Base-by-base conservation (phyloP, 2,113 vertebrate genomes). In the Eonycteris spelaea region DNA sequence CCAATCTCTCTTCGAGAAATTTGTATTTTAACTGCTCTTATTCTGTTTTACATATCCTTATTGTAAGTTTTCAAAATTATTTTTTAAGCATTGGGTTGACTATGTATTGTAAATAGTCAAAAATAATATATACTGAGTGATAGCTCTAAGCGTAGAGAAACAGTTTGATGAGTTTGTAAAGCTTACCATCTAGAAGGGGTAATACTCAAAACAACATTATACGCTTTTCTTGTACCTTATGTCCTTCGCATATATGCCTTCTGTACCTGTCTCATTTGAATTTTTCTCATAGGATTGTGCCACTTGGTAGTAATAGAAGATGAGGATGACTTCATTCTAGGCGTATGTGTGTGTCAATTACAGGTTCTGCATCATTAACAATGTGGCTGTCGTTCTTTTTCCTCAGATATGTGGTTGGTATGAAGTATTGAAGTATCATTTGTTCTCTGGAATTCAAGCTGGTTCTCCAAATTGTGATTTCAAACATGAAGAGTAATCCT, bases 271-370 rank as follows among this genome's bases (percentile, higher is more conserved):
- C 71, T 91, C 30, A 55, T 85, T 93, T 77, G 86, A 45, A 83
- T 24, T 30, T 97, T 90, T 71, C 95, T 94, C 63, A 21, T 95
- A 38, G 90, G 77, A 88, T 88, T 18, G 26, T 77, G 22, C 3
- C 88, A 94, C 24, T 73, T 96, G 91, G 35, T 82, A 77, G n/a
- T 59, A 79, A 96, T 40, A 86, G 74, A 96, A 70, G 82, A 89
- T n/a, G 26, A n/a, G 48, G 97, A 26, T 55, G 16, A 59, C 28
- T 91, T 74, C 74, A 79, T 90, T 95, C 77, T 89, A 94, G 71
- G 14, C 6, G 6, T 68, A 14, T 7, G 0, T 96, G 55, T 80
- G 0, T 97, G 55, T 88, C 87, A 96, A 1, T 94, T 57, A 40
- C 22, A 73, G 61, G 26, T 19, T 86, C 45, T 84, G 61, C 3